phyloP scores from a whole-genome alignment of 2,888 invertebrate genomes.

The Timandra comae region DNA sequence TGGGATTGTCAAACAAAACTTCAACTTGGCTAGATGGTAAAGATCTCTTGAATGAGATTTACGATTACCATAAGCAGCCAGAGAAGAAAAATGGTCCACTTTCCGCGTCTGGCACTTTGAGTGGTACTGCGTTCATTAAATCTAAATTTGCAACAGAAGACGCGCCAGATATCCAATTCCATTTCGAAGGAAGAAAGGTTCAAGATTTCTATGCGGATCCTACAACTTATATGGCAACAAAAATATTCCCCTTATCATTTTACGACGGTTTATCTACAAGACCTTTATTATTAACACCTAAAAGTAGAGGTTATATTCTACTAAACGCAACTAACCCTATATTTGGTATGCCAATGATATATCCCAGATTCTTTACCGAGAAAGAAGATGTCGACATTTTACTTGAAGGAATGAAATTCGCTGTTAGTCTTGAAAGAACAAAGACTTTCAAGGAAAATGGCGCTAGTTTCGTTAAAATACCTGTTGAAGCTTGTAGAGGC shows the following conservation, averaged over 20 bases:
- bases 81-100: slow-evolving; percentile 62
- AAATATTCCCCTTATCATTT: slow-evolving; percentile 70
- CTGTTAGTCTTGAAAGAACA: slow-evolving; percentile 74
- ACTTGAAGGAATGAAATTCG: slow-evolving; percentile 76
- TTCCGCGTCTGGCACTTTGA: slow-evolving; percentile 70
- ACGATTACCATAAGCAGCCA: slow-evolving; percentile 40
- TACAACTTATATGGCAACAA: slow-evolving; percentile 28
- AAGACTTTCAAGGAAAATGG: slow-evolving; percentile 74
- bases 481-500: slow-evolving; percentile 76
- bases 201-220: not conserved
- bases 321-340: slow-evolving; percentile 80
- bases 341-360: slow-evolving; percentile 80
- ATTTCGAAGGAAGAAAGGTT: slow-evolving; percentile 5
- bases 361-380: slow-evolving; percentile 79
- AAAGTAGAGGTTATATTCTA: slow-evolving; percentile 76
- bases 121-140: slow-evolving; percentile 75
- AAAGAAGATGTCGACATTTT: slow-evolving; percentile 77
- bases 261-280: slow-evolving; percentile 77
- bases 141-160: slow-evolving; percentile 29
- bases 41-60: slow-evolving; percentile 50
- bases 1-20: slow-evolving; percentile 69
- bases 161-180: slow-evolving; percentile 79
- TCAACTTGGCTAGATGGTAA: slow-evolving; percentile 54
- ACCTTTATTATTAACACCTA: slow-evolving; percentile 57
- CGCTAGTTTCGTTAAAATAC: slow-evolving; percentile 67